Evolutionary conservation across 1,140 invertebrate genomes (phyloP).

Genomic region (Charaxes varanes): DNA sequence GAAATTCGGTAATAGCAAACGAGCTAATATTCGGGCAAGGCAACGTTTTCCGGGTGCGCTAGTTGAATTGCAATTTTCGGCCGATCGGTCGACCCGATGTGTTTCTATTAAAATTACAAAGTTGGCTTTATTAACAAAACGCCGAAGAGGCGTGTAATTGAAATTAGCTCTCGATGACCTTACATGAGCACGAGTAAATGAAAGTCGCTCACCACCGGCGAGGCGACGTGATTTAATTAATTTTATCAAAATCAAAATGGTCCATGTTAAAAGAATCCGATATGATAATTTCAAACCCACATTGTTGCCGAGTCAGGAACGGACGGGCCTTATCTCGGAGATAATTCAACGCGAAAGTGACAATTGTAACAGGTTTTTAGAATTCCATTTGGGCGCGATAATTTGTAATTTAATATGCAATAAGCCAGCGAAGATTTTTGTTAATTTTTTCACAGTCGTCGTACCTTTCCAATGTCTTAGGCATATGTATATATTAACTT

Average conservation of each 20-base stretch:
- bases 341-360: conserved; percentile 3
- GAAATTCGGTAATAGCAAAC: too few relatives aligned
- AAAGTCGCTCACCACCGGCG: conserved; percentile 5
- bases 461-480: too few relatives aligned
- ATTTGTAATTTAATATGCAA: not conserved
- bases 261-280: too few relatives aligned
- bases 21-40: too few relatives aligned
- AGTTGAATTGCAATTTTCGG: too few relatives aligned
- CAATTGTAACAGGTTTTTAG: not conserved
- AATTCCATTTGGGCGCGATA: not conserved
- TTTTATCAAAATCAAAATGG: conserved; percentile 1
- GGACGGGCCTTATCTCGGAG: conserved; percentile 1
- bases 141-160: conserved; percentile 22
- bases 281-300: too few relatives aligned
- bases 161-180: conserved; percentile 23
- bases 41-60: too few relatives aligned
- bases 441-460: too few relatives aligned
- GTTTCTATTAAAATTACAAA: conserved; percentile 18
- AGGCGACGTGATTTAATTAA: conserved; percentile 12
- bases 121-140: conserved; percentile 15
- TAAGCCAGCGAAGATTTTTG: not conserved
- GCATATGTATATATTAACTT: too few relatives aligned
- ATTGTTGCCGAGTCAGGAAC: too few relatives aligned
- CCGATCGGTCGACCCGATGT: too few relatives aligned
- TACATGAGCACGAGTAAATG: conserved; percentile 9